Evolutionary conservation across 2,113 vertebrate species (phyloP), one percentile per base, ranked within the genome.

Genomic region (Arenaria interpres): DNA sequence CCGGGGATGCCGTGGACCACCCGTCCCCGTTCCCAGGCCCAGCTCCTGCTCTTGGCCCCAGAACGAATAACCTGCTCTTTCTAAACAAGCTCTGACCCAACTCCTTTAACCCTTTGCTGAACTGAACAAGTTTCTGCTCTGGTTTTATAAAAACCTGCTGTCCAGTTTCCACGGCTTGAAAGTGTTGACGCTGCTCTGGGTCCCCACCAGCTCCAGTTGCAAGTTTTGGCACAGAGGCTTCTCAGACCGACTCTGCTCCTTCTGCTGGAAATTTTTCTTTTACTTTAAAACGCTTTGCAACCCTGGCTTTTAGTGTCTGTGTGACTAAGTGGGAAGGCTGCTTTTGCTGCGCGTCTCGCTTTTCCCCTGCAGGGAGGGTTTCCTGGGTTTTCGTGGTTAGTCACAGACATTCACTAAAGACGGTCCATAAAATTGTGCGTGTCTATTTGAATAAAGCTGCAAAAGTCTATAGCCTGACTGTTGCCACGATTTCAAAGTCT

Each of bases 81-180:
- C 59, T 37, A 14, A 46, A 14, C 16, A 20, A 62, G 24, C 41
- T 63, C 10, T 69, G 45, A 33, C 48, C 20, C 48, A 48, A 1
- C 7, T 53, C 51, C 33, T 33, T 43, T 7, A 76, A 67, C 28
- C 32, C 45, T n/a, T 50, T 59, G 13, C 48, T 87, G 15, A 18
- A 7, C 33, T 14, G n/a, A 43, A 37, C 27, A 35, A 37, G 24
- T 41, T 75, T 30, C 57, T 88, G 45, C 87, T 91, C 41, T 76
- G 27, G 12, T 72, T 68, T 68, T 12, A 50, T 45, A 33, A 5
- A 46, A 46, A 46, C 13, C n/a, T 20, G 24, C 5, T 62, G 50
- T 48, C 41, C 28, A 4, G 0, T 51, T 81, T 30, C 43, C 20
- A 2, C 0, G 0, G 7, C 20, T 50, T 54, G 4, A 19, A 51